Percentiles rank a stretch among this genome's conserved stretches.
phyloP scores from a whole-genome alignment of 2,888 invertebrate species.

The Meliscaeva auricollis region DNA sequence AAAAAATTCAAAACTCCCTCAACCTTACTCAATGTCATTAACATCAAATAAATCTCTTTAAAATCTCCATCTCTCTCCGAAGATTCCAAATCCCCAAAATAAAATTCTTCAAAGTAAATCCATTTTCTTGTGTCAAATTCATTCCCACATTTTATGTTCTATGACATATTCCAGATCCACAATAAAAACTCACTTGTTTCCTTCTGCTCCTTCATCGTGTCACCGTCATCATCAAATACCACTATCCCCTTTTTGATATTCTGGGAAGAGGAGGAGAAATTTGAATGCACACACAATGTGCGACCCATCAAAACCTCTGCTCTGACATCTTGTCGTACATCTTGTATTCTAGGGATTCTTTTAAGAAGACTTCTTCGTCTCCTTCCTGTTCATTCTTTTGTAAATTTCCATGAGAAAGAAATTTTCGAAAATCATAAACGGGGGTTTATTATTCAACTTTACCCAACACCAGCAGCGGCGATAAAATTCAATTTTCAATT shows the following conservation, averaged over 20 bases:
- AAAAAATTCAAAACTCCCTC: background rate
- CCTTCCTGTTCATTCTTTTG: conserved; percentile 28
- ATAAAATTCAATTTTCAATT: conserved; percentile 75
- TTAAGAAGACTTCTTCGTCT: background rate
- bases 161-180: conserved; percentile 45
- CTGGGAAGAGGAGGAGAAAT: background rate
- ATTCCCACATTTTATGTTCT: conserved; percentile 8
- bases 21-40: conserved; percentile 65
- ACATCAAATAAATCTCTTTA: conserved; percentile 63
- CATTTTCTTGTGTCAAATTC: conserved; percentile 71
- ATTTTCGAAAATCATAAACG: conserved; percentile 25
- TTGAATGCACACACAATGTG: conserved; percentile 59
- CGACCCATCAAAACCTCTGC: conserved; percentile 73
- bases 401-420: conserved; percentile 51
- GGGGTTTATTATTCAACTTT: conserved; percentile 1
- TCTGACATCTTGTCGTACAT: conserved; percentile 71
- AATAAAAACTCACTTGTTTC: conserved; percentile 66
- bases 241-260: conserved; percentile 50
- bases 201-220: background rate
- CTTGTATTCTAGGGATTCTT: conserved; percentile 35
- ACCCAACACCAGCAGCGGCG: conserved; percentile 59
- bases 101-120: conserved; percentile 40
- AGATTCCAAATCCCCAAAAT: background rate
- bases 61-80: conserved; percentile 53
- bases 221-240: conserved; percentile 29